Evolutionary conservation across 2,113 vertebrate genomes (phyloP), one percentile per base, ranked within the genome.

Genomic region (Perca fluviatilis): DNA sequence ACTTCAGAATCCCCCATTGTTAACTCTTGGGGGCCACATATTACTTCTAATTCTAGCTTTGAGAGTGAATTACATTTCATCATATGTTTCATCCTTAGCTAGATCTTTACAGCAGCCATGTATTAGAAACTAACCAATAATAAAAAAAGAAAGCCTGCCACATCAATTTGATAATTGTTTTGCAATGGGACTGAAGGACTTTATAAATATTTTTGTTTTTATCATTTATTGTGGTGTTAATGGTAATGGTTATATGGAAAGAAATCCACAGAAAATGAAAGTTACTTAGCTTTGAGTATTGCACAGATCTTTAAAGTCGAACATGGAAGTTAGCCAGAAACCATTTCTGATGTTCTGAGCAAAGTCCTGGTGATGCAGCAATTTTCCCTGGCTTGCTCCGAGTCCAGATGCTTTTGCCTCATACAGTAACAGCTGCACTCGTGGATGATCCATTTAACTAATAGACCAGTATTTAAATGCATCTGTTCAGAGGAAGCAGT

Each of bases 371-470:
- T 87, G 74, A 91, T 74, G 82, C 87, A 86, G 83, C 87, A 84
- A 1, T 76, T 89, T 90, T 85, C 71, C 71, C 77, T 89, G 84
- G 86, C 90, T 88, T 21, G 6, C 74, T 58, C 56, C n/a, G 54
- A 47, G 77, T 85, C 92, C 92, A 93, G 93, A 93, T 94, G 93
- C 84, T 91, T 86, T 84, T 58, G 69, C 88, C 74, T 84, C 74
- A 21, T 85, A 27, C 27, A 27, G 27, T 27, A 90, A 95, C 94
- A 94, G 94, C 92, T 94, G 95, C 88, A 87, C 92, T 90, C 88
- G 92, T 84, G 89, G 91, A 92, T 90, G 87, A 94, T 94, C 91
- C 84, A 93, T 95, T 93, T 93, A 93, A 92, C 91, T 94, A 94
- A 95, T 89, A 94, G 93, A 91, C 90, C 83, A 77, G 85, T 92